Conservation (phyloP, 2,888 invertebrate genomes). For the Tipula confusa region DNA sequence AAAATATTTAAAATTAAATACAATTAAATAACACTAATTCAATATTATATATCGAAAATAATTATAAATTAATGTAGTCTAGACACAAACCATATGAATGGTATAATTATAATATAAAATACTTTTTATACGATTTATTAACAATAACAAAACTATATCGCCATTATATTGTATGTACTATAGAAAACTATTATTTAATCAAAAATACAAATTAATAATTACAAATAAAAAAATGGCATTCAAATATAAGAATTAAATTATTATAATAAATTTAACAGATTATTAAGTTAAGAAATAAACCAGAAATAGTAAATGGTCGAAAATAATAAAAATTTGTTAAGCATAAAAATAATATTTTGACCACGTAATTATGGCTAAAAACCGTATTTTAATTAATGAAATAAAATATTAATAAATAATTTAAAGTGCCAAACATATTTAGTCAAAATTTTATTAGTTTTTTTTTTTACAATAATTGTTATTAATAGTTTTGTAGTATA, state of each 20-base stretch:
- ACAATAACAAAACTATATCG: not conserved
- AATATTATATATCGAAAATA: not conserved
- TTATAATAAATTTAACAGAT: not conserved
- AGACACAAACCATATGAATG: not conserved
- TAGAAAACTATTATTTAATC: not conserved
- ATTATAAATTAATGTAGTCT: not conserved
- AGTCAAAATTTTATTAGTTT: constrained; percentile 25
- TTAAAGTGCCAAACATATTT: constrained; percentile 27
- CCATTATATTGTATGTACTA: not conserved
- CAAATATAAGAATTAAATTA: not conserved
- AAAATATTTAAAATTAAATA: not conserved
- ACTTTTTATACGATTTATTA: not conserved
- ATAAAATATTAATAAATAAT: not conserved
- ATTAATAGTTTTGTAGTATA: not conserved
- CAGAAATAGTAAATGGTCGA: not conserved
- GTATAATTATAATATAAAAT: not conserved
- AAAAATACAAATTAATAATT: not conserved
- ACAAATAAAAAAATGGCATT: not conserved
- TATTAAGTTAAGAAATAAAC: not conserved
- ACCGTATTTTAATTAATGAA: constrained; percentile 12
- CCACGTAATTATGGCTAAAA: not conserved
- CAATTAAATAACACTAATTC: not conserved
- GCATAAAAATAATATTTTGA: not conserved
- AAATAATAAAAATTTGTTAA: not conserved
- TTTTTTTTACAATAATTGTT: not conserved